Evolutionary conservation across 2,113 vertebrate genomes (phyloP).

Genomic region (Xenopus laevis): DNA sequence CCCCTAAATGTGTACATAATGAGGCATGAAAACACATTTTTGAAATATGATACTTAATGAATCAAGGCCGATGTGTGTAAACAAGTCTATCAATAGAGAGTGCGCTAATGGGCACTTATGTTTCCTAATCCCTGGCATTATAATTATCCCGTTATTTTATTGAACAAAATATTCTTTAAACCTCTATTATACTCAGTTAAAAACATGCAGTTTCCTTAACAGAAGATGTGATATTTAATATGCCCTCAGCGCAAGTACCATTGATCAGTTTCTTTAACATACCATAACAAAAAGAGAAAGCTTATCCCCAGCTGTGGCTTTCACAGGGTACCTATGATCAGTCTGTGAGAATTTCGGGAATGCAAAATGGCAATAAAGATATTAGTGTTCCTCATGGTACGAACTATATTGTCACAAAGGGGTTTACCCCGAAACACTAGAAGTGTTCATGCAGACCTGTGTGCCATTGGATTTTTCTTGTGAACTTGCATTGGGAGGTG

Average conservation of each 20-base stretch:
- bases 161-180: background rate
- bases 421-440: too few species aligned
- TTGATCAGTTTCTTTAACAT: slow-evolving; percentile 22
- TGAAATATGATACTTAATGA: background rate
- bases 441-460: too few species aligned
- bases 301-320: slow-evolving; percentile 37
- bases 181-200: too few species aligned
- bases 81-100: background rate
- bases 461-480: too few species aligned
- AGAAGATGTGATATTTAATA: slow-evolving; percentile 23
- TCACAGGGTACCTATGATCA: slow-evolving; percentile 19
- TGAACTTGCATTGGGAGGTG: too few species aligned
- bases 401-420: too few species aligned
- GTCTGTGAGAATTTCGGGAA: slow-evolving; percentile 14
- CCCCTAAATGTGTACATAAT: background rate
- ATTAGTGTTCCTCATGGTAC: slow-evolving; percentile 14
- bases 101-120: background rate
- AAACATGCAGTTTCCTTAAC: background rate
- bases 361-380: background rate
- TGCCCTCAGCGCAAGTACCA: slow-evolving; percentile 10
- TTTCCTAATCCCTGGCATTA: background rate
- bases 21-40: background rate
- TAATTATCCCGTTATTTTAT: background rate
- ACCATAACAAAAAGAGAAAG: slow-evolving; percentile 29
- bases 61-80: background rate